Evolutionary conservation across 1,140 invertebrate species (phyloP).

Genomic region (Drosophila watanabei): DNA sequence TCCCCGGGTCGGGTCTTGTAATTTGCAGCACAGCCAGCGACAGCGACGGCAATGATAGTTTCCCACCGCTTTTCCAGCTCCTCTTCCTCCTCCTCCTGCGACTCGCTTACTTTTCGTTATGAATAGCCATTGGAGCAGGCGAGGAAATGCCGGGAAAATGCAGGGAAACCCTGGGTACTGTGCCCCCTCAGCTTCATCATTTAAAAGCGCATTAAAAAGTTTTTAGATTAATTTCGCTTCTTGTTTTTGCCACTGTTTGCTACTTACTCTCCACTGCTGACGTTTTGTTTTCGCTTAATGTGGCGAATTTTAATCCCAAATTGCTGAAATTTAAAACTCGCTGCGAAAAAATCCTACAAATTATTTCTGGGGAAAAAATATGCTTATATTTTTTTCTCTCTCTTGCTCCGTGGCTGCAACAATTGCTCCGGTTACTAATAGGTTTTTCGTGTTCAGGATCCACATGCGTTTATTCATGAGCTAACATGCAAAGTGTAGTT

Average conservation of each 20-base stretch:
- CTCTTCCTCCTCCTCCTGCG: neutral
- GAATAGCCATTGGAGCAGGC: constrained; percentile 68
- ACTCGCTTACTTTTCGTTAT: constrained; percentile 49
- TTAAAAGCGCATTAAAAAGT: constrained; percentile 85
- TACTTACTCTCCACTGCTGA: constrained; percentile 45
- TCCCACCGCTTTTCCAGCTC: neutral
- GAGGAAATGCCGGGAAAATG: constrained; percentile 27
- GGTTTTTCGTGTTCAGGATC: constrained; percentile 58
- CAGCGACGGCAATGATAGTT: constrained; percentile 79
- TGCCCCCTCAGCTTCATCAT: constrained; percentile 73
- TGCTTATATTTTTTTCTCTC: constrained; percentile 15
- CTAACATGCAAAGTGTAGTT: constrained; percentile 61
- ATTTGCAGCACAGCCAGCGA: constrained; percentile 72
- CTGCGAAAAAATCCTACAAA: constrained; percentile 9
- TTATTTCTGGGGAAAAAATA: constrained; percentile 31
- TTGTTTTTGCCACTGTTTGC: constrained; percentile 41
- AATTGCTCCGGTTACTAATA: constrained; percentile 68
- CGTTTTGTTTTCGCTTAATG: constrained; percentile 69
- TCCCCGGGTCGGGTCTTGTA: constrained; percentile 71
- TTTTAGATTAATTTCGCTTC: constrained; percentile 84
- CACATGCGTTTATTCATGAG: constrained; percentile 42
- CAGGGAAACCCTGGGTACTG: constrained; percentile 26
- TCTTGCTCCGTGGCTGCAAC: no score
- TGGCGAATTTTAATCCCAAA: constrained; percentile 52
- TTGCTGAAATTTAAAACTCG: constrained; percentile 65